These are phyloP conservation scores for Drosophila mimica DNA, from an alignment of 2,888 invertebrate species.

Conservation along the genomic window DNA sequence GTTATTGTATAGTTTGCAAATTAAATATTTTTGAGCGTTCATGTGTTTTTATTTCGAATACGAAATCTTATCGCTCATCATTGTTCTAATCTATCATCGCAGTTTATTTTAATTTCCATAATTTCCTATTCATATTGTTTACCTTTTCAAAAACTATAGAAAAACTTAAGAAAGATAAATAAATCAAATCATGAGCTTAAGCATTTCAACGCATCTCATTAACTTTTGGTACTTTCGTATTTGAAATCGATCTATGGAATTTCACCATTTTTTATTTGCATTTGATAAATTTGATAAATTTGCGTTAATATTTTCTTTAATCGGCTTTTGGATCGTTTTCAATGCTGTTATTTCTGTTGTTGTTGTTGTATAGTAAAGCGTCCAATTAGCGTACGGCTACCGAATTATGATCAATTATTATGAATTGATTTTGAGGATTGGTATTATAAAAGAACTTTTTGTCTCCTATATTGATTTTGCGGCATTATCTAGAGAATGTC, in stretches of 20 bases:
- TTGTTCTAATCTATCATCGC: background rate
- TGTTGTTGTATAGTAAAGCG: slow-evolving; percentile 74
- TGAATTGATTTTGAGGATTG: slow-evolving; percentile 46
- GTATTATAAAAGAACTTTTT: slow-evolving; percentile 5
- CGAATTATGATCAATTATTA: slow-evolving; percentile 76
- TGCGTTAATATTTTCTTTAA: slow-evolving; percentile 65
- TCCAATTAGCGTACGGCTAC: slow-evolving; percentile 79
- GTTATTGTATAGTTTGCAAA: background rate
- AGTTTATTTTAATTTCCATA: background rate
- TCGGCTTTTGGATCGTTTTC: slow-evolving; percentile 26
- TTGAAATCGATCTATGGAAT: slow-evolving; percentile 44
- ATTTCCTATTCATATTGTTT: background rate
- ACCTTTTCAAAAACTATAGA: slow-evolving; percentile 9
- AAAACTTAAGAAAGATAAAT: slow-evolving; percentile 4
- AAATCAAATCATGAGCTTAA: slow-evolving; percentile 10
- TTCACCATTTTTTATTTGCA: slow-evolving; percentile 67
- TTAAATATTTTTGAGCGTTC: background rate
- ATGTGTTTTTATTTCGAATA: no score
- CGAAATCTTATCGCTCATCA: background rate
- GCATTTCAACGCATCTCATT: slow-evolving; percentile 6
- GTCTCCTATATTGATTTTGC: slow-evolving; percentile 33
- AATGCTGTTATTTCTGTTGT: slow-evolving; percentile 34
- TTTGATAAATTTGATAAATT: slow-evolving; percentile 84
- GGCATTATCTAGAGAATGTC: slow-evolving; percentile 38
- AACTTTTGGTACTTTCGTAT: slow-evolving; percentile 5